These are phyloP conservation scores for Acropora yongei DNA, from an alignment of 64 coral and sea anemone species.

Conservation along the genomic window DNA sequence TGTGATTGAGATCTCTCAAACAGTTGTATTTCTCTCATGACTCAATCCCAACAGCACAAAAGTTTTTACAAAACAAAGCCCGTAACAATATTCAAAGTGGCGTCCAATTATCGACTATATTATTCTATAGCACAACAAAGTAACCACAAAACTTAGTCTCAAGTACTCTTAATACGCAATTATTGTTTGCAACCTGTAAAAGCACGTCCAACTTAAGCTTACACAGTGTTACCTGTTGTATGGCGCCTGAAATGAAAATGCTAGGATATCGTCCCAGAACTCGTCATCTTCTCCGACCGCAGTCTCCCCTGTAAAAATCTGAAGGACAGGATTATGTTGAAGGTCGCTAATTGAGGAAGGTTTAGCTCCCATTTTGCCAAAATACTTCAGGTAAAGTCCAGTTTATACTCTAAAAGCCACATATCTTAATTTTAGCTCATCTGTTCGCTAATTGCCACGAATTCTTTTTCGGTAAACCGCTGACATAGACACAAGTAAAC, in stretches of 20 bases:
- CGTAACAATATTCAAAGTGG: no score
- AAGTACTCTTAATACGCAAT: not conserved
- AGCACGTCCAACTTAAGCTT: not conserved
- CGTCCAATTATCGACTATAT: no score
- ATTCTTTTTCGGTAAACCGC: constrained; percentile 23
- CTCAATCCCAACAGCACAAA: no score
- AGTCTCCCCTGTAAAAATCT: constrained; percentile 84
- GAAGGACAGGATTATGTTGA: constrained; percentile 91
- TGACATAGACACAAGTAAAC: no score
- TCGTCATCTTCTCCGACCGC: constrained; percentile 72
- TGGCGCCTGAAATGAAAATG: constrained; percentile 85
- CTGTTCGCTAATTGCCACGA: constrained; percentile 63
- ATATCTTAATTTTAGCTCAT: not conserved
- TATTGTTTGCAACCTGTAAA: not conserved
- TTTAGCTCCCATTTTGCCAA: constrained; percentile 86
- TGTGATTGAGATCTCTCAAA: no score
- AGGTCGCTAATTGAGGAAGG: constrained; percentile 97
- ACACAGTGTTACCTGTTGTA: constrained; percentile 75
- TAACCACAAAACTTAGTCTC: not conserved
- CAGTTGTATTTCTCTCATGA: no score
- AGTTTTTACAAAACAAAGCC: no score
- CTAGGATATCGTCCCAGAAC: constrained; percentile 92
- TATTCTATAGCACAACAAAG: not conserved
- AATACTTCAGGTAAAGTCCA: not conserved
- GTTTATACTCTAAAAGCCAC: no score